Evolutionary conservation across 2,113 vertebrate genomes (phyloP).

Genomic region (Brachionichthys hirsutus): DNA sequence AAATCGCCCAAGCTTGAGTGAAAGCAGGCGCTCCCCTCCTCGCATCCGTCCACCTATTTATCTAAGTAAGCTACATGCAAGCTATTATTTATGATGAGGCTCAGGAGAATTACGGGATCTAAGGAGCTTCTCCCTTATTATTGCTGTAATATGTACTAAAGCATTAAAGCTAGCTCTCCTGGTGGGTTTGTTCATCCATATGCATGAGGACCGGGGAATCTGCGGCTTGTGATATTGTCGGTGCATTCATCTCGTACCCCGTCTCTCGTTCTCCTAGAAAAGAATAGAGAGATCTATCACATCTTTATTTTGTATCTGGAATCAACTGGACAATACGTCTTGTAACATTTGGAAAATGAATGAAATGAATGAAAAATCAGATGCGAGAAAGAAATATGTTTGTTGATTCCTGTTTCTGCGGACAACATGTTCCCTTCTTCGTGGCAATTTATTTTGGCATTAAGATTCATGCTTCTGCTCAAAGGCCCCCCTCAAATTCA

Average conservation of each 20-base stretch:
- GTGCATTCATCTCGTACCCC: conserved; percentile 60
- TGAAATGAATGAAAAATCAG: no score
- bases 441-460: conserved; percentile 5
- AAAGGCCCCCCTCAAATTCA: no score
- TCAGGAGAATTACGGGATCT: conserved; percentile 68
- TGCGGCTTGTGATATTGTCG: conserved; percentile 53
- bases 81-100: conserved; percentile 73
- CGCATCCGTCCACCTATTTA: conserved; percentile 57
- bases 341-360: conserved; percentile 5
- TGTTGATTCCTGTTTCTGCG: conserved; percentile 3
- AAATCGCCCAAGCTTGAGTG: conserved; percentile 53
- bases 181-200: conserved; percentile 66
- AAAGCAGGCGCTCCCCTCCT: conserved; percentile 47
- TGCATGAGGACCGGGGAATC: conserved; percentile 59
- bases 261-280: conserved; percentile 38
- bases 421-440: conserved; percentile 2
- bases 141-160: conserved; percentile 68
- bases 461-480: no score
- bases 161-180: conserved; percentile 64
- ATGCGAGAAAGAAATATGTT: conserved; percentile 12
- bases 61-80: conserved; percentile 74
- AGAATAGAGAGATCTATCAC: conserved; percentile 53
- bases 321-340: conserved; percentile 41
- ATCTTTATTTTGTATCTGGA: conserved; percentile 46
- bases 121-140: conserved; percentile 71